Percentiles rank a stretch among this genome's conserved stretches.
Evolutionary conservation across 2,888 invertebrate species (phyloP).

Genomic region (Philonicus albiceps): DNA sequence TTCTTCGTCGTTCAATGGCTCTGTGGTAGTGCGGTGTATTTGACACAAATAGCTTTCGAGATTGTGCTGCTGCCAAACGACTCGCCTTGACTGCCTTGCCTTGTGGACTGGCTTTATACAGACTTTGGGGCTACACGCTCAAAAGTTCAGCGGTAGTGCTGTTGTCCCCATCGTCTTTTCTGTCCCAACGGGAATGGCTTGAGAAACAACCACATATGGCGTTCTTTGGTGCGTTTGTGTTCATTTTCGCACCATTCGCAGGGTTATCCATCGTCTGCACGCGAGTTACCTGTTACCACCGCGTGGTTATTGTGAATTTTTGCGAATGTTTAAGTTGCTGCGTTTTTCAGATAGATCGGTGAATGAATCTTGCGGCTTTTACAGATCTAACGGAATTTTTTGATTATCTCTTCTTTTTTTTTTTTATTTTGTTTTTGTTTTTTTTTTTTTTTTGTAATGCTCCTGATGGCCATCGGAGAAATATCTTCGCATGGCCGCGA

Average conservation of each 20-base stretch:
- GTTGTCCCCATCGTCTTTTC: background rate
- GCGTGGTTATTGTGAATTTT: conserved; percentile 6
- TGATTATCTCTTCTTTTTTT: background rate
- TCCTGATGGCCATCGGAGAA: background rate
- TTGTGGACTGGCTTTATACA: background rate
- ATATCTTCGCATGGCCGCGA: conserved; percentile 2
- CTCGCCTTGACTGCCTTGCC: background rate
- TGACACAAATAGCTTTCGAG: conserved; percentile 8
- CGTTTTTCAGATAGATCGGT: background rate
- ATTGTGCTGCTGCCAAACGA: background rate
- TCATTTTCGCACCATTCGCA: background rate
- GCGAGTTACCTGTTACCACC: background rate
- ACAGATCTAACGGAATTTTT: conserved; percentile 8
- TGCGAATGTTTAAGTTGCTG: background rate
- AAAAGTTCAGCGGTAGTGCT: background rate
- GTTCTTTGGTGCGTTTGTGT: background rate
- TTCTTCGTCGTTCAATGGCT: background rate
- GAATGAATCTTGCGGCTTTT: conserved; percentile 20
- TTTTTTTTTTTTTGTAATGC: background rate
- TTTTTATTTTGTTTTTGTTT: background rate
- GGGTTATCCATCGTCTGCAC: background rate
- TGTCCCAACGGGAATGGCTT: background rate
- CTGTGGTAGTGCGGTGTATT: background rate
- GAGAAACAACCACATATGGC: background rate
- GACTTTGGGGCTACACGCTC: background rate